Percentiles rank a stretch among this genome's conserved stretches.
phyloP scores from a whole-genome alignment of 35 echinoderm and acorn worm species.

The Stichopus chloronotus region DNA sequence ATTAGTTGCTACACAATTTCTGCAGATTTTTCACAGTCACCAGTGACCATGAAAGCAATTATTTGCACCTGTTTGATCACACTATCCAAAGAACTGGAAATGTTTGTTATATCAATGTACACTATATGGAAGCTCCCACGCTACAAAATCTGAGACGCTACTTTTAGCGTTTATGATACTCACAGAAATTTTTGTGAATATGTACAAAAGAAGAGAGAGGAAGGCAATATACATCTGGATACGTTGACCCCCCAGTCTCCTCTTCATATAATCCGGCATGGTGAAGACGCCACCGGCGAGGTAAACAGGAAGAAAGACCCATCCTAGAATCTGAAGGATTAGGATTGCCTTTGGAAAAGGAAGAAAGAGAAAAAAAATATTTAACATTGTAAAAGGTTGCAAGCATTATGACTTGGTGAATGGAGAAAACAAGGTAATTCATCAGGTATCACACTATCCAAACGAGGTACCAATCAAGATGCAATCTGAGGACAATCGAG shows the following conservation, averaged over 20 bases:
- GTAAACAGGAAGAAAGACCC: slow-evolving; percentile 96
- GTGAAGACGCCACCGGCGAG: slow-evolving; percentile 93
- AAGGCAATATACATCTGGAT: slow-evolving; percentile 89
- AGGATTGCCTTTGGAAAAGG: slow-evolving; percentile 75
- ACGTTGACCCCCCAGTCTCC: slow-evolving; percentile 81
- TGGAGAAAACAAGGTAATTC: not conserved
- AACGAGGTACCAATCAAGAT: no score
- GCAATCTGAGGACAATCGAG: no score
- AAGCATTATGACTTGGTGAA: not conserved
- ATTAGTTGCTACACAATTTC: no score
- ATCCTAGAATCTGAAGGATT: slow-evolving; percentile 84
- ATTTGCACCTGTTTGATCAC: no score
- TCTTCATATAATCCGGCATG: slow-evolving; percentile 94
- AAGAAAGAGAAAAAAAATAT: slow-evolving; percentile 42
- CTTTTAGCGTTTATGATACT: slow-evolving; percentile 8
- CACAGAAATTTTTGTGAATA: slow-evolving; percentile 97
- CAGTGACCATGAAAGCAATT: no score
- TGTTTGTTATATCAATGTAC: no score
- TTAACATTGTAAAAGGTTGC: not conserved
- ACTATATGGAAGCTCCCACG: no score
- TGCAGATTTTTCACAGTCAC: no score
- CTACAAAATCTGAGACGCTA: no score
- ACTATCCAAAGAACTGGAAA: no score
- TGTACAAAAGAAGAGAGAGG: slow-evolving; percentile 80
- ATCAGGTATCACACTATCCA: no score